Evolutionary conservation across 2,888 invertebrate genomes (phyloP).

Genomic region (Drosophila anceps): DNA sequence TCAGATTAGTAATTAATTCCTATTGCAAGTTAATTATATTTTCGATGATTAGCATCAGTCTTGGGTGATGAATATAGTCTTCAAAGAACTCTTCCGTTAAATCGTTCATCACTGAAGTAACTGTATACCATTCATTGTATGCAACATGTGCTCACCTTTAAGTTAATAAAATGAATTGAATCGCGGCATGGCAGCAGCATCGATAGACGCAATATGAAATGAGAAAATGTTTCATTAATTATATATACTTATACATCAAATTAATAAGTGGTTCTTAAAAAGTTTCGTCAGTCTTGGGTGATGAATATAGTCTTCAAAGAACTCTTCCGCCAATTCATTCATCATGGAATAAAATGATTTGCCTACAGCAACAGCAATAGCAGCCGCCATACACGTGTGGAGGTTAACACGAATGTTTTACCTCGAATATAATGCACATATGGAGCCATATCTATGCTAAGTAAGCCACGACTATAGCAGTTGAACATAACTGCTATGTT

Average conservation of each 20-base stretch:
- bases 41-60: slow-evolving; percentile 68
- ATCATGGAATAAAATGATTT: slow-evolving; percentile 70
- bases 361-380: slow-evolving; percentile 2
- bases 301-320: slow-evolving; percentile 86
- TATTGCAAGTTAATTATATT: background rate
- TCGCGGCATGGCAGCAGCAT: slow-evolving; percentile 31
- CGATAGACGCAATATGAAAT: slow-evolving; percentile 42
- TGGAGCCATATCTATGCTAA: slow-evolving; percentile 16
- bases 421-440: slow-evolving; percentile 49
- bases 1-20: slow-evolving; percentile 18
- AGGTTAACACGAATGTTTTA: slow-evolving; percentile 52
- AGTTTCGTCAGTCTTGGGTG: slow-evolving; percentile 83
- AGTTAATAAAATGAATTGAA: background rate
- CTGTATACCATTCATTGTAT: background rate
- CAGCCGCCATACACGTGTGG: slow-evolving; percentile 59
- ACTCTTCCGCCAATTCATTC: slow-evolving; percentile 84
- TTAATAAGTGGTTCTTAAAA: background rate
- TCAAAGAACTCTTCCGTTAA: slow-evolving; percentile 84
- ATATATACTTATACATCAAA: background rate
- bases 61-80: slow-evolving; percentile 85
- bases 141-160: slow-evolving; percentile 54
- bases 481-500: slow-evolving; percentile 9
- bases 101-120: slow-evolving; percentile 78
- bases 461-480: slow-evolving; percentile 17
- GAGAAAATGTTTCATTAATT: slow-evolving; percentile 27